A percentile compares a stretch with the other conserved stretches of the same genome.
These are phyloP conservation scores for Cirrhinus molitorella DNA, from an alignment of 2,797 vertebrate species.

Conservation along the genomic window DNA sequence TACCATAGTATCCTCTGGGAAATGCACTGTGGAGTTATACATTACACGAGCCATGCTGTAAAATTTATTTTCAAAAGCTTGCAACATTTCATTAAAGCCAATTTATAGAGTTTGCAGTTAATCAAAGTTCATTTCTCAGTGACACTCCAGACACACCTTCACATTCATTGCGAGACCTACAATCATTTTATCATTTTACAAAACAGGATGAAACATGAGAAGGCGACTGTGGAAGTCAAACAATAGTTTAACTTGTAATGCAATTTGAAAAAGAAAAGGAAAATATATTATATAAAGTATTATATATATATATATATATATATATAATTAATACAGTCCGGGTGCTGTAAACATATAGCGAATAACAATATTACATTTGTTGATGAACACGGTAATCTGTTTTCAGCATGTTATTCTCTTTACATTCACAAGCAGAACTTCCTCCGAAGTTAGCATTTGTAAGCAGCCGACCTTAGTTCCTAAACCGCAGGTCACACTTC, in stretches of 20 bases:
- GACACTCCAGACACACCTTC: neutral
- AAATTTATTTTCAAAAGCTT: neutral
- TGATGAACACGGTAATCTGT: neutral
- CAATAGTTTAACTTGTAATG: neutral
- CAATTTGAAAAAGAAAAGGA: neutral
- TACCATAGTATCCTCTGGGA: neutral
- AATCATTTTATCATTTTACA: neutral
- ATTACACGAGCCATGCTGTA: neutral
- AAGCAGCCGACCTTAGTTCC: neutral
- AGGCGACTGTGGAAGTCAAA: neutral
- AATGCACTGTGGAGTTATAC: neutral
- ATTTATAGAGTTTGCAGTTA: neutral
- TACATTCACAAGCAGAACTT: neutral
- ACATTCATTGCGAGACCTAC: neutral
- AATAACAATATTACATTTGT: neutral
- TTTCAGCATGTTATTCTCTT: constrained; percentile 3
- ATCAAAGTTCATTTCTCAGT: neutral
- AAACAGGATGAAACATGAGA: constrained; percentile 25
- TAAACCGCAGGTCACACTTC: constrained; percentile 14
- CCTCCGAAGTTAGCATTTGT: neutral
- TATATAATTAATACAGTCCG: neutral
- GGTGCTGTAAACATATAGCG: neutral
- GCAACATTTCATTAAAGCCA: neutral
- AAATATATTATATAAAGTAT: too few relatives aligned
- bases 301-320: too few relatives aligned